These are phyloP conservation scores for Percopsis transmontana DNA, from an alignment of 2,113 vertebrate genomes.

Conservation along the genomic window DNA sequence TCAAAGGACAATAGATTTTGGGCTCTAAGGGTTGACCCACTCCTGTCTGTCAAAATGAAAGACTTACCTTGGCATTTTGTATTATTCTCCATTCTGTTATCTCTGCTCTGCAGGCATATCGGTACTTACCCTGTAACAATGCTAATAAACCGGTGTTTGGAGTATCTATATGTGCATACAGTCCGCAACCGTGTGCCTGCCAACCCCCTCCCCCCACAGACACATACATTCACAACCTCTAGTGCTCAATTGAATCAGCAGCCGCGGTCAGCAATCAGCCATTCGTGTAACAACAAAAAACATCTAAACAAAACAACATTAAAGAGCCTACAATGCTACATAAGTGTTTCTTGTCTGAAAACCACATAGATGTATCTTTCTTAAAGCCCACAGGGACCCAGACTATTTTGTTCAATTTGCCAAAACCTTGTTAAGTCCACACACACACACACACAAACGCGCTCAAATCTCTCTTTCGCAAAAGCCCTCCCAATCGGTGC, in stretches of 20 bases:
- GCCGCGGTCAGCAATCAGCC: conserved; percentile 44
- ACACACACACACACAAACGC: background rate
- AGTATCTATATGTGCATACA: too few relatives aligned
- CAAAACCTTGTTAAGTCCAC: conserved; percentile 10
- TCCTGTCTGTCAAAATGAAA: conserved; percentile 60
- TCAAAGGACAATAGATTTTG: conserved; percentile 61
- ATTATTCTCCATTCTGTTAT: conserved; percentile 59
- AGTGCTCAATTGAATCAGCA: conserved; percentile 5
- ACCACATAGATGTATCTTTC: conserved; percentile 53
- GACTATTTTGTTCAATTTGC: conserved; percentile 60
- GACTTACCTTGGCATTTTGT: conserved; percentile 51
- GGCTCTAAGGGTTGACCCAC: conserved; percentile 64
- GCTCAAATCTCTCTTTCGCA: conserved; percentile 22
- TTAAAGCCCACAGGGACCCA: conserved; percentile 43
- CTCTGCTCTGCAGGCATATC: conserved; percentile 46
- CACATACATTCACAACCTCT: background rate
- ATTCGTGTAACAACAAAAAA: conserved; percentile 29
- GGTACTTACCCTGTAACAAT: background rate
- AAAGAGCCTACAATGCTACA: conserved; percentile 56
- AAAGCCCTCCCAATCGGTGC: conserved; percentile 51
- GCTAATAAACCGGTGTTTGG: background rate
- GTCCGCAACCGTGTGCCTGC: too few relatives aligned
- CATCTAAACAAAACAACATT: conserved; percentile 27
- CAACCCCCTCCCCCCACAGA: background rate
- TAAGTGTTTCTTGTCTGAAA: conserved; percentile 35